Evolutionary conservation across 2,113 vertebrate species (phyloP), one percentile per base, ranked within the genome.

Genomic region (Silurus glanis): DNA sequence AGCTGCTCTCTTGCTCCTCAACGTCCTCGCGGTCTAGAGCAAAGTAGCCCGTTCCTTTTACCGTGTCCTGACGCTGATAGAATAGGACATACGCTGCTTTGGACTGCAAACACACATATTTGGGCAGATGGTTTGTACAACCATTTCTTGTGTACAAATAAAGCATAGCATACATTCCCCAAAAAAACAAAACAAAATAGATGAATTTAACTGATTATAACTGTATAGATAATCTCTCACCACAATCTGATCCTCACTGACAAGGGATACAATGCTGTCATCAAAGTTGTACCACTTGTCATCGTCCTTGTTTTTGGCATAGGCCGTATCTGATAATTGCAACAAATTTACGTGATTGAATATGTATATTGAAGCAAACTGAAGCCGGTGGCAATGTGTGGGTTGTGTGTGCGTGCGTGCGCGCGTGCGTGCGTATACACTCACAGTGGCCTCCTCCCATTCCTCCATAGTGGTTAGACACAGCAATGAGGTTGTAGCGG

Each of bases 371-470:
- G 7, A 51, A 2, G 12, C 28, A 25, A 76, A 14, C 13, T 16
- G 3, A 64, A 1, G 45, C n/a, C 21, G 21, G 9, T 6, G 62
- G 19, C 9, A 9, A 2, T 37, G 9, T 78, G 51, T 28, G 23
- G 9, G 53, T 17, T 37, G 6, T 59, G 10, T 75, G 9, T 49
- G 84, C 13, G 16, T 64, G 78, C 75, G 21, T 87, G 95, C 97
- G 5, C 49, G 5, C 56, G 58, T 23, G 13, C 7, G 21, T 21
- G 83, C 13, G 12, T 67, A 74, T 71, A 28, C 88, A 96, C 98
- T 98, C 95, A 99, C 98, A 99, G 84, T 99, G 98, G 88, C 98
- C 98, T 90, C 98, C 98, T 90, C 98, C 98, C 98, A 99, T 98
- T 84, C 98, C 98, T 91, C 98, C 98, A 37, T 99, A 99, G 94